Percentiles rank a stretch among this genome's conserved stretches.
These are phyloP conservation scores for Drusus annulatus DNA, from an alignment of 1,140 invertebrate species.

Conservation along the genomic window DNA sequence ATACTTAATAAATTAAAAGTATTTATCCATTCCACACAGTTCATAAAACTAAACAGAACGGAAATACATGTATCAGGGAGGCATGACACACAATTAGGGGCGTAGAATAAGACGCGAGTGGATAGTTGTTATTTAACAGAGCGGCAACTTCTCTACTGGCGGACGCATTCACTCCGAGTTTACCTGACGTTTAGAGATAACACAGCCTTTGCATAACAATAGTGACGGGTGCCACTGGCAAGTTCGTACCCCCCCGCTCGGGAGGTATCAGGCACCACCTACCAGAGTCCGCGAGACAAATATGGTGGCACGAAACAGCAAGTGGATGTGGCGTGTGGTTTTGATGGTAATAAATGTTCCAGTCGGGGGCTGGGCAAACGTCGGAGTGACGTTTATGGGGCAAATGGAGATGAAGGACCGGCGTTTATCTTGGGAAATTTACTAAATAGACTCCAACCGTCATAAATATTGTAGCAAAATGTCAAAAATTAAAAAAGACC, in stretches of 20 bases:
- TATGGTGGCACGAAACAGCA: neutral
- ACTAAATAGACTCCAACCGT: no score
- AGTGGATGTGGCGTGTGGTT: conserved; percentile 15
- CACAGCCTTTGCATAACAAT: conserved; percentile 52
- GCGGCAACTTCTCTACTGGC: no score
- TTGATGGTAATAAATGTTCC: conserved; percentile 26
- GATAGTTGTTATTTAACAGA: neutral
- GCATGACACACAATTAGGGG: neutral
- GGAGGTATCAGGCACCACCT: neutral
- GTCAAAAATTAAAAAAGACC: no score
- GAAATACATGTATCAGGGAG: no score
- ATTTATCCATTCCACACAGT: no score
- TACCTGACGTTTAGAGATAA: conserved; percentile 54
- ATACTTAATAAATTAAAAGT: no score
- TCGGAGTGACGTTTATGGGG: conserved; percentile 10
- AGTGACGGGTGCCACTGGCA: conserved; percentile 37
- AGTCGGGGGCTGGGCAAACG: neutral
- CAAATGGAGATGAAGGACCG: neutral
- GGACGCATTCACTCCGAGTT: conserved; percentile 24
- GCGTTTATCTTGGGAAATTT: no score
- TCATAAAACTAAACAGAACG: no score
- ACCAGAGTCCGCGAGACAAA: no score
- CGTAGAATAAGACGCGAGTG: neutral
- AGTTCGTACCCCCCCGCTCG: neutral
- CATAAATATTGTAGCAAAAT: no score